Base-by-base conservation (phyloP, 2,797 vertebrate species). In the Melanotaenia boesemani region DNA sequence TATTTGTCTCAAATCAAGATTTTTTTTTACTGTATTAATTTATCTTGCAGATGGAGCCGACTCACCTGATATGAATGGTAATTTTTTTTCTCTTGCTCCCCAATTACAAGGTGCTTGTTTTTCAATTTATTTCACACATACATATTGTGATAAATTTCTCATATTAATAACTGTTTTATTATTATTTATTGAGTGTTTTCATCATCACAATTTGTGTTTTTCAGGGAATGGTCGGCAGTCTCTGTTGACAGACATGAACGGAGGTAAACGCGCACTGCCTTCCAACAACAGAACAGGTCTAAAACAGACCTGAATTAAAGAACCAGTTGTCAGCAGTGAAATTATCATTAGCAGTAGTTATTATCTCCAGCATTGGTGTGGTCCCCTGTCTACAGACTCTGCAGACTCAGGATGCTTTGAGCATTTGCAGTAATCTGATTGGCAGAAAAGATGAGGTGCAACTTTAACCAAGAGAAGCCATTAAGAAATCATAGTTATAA, bases 141-240 rank as follows among this genome's bases (percentile, higher is more conserved):
- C 4, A 44, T 11, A 22, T 13, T 22, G 13, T 28, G 28, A 63
- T 20, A 3, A 20, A 18, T 28, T 18, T 26, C 1, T 20, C 41
- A 10, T 48, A 20, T 46, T 20, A 16, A 3, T 44, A 2, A 46
- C 37, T 59, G 18, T 18, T 48, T 48, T n/a, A n/a, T n/a, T 9
- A n/a, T 6, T 0, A 13, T 57, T 22, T 5, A 54, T 24, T 54
- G 10, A 54, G 9, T n/a, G 15, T 56, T 7, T 52, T 56, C 26
- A 1, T 2, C 16, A 16, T 32, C 6, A 37, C 52, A 4, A 16
- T 58, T 34, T 68, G 24, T 69, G 12, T 83, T 44, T 79, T 72
- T 48, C 60, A 95, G 94, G 92, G 60, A 94, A 94, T 3, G 93
- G 92, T 11, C 89, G 93, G 22, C 93, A 92, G 76, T 92, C 85